Evolutionary conservation across 2,113 vertebrate genomes (phyloP), one percentile per base, ranked within the genome.

Genomic region (Pseudonaja textilis): DNA sequence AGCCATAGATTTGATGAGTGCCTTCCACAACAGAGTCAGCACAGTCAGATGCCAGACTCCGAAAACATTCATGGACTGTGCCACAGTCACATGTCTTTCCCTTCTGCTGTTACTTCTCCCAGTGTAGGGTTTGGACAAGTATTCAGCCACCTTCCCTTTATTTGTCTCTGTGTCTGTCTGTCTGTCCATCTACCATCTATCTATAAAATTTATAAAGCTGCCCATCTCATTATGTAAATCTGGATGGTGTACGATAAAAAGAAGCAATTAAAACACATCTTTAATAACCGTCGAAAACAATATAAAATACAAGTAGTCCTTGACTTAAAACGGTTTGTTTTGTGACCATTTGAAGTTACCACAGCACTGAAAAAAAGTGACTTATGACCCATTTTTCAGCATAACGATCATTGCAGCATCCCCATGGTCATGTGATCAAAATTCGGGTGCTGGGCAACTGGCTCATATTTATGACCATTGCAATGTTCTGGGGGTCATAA

Each of bases 31-130:
- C 39, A 50, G 86, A 95, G 59, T 50, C 57, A 1, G 74, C 93
- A 91, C 85, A 94, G 93, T 93, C 8, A 0, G 9, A 8, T 95
- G 90, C 92, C 92, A 92, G n/a, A 26, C 95, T 85, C 57, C 61
- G 90, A 94, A 90, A 64, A 93, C 23, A 57, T 93, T 0, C 29
- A 87, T 87, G 93, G 22, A 0, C 0, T 22, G 39, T 0, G 0
- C 54, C 89, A 50, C 20, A 5, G 42, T 61, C 55, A 16, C 45
- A 42, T 23, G 29, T 85, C 25, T 85, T 90, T 81, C 69, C 92
- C 88, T 94, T 92, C 89, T 85, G 0, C 45, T 93, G 89, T 86
- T 93, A 93, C 90, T 94, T 90, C 34, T 4, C 1, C 86, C 91
- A 95, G 61, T 91, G 23, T 1, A 47, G 39, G 3, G 64, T 85